Conservation (phyloP, 1,140 invertebrate genomes). For the Artemia franciscana region DNA sequence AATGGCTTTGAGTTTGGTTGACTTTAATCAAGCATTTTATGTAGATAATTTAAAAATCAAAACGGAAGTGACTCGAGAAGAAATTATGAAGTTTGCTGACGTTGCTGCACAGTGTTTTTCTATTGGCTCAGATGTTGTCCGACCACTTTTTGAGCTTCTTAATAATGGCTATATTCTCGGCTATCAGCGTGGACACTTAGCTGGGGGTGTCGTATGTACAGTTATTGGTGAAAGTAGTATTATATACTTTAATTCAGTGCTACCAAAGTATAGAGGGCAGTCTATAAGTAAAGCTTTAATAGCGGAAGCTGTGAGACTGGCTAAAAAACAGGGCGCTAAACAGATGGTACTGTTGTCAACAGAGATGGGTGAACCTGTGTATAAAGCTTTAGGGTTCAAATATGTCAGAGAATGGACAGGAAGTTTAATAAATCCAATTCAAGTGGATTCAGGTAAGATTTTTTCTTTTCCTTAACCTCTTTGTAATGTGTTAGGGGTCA, state of each 20-base stretch:
- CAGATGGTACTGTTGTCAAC: not conserved
- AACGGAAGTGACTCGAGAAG: not conserved
- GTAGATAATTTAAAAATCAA: not conserved
- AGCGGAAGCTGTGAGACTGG: not conserved
- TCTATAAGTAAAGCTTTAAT: not conserved
- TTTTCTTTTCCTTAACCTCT: no score
- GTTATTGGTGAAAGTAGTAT: not conserved
- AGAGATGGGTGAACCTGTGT: not conserved
- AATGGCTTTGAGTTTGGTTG: not conserved
- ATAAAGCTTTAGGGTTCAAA: not conserved
- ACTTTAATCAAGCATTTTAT: not conserved
- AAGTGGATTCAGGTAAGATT: no score
- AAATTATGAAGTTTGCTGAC: not conserved
- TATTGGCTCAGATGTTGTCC: not conserved
- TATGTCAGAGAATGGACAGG: not conserved
- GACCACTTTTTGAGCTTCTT: not conserved
- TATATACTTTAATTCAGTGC: not conserved
- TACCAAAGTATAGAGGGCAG: not conserved
- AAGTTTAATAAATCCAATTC: not conserved
- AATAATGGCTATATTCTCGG: not conserved
- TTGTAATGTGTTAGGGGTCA: not conserved
- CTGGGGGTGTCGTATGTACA: not conserved
- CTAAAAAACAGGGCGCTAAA: not conserved
- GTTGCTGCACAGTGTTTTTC: not conserved
- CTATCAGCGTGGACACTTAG: not conserved